Evolutionary conservation across 2,888 invertebrate species (phyloP).

Genomic region (Ophioninae sp.): DNA sequence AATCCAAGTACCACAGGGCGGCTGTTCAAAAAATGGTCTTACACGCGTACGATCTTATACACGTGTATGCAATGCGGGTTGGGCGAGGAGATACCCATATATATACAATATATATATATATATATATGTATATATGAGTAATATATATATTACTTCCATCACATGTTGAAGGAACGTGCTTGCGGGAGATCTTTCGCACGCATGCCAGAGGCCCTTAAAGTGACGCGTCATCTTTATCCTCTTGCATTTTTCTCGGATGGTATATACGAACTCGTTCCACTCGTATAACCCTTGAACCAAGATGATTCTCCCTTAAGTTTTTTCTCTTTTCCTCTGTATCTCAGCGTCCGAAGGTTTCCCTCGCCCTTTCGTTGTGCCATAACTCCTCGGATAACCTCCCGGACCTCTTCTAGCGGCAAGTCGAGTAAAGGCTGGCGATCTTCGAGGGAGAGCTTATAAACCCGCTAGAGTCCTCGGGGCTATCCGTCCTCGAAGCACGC

Average conservation of each 20-base stretch:
- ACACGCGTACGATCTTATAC: not conserved
- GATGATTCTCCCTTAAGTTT: conserved; percentile 39
- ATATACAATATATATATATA: conserved; percentile 3
- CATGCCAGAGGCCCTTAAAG: conserved; percentile 49
- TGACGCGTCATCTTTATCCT: conserved; percentile 46
- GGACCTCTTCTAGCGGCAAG: conserved; percentile 45
- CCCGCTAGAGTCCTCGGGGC: conserved; percentile 37
- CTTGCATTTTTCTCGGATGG: conserved; percentile 10
- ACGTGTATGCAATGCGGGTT: not conserved
- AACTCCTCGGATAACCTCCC: conserved; percentile 56
- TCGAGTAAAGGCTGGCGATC: conserved; percentile 29
- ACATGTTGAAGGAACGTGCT: conserved; percentile 27
- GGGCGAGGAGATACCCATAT: conserved; percentile 14
- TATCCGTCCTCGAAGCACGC: conserved; percentile 47
- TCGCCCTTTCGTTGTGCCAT: conserved; percentile 25
- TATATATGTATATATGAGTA: conserved; percentile 3
- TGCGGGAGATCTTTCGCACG: conserved; percentile 35
- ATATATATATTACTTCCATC: conserved; percentile 21
- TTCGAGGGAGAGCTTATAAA: conserved; percentile 46
- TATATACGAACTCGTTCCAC: conserved; percentile 40
- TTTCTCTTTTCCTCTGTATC: conserved; percentile 9
- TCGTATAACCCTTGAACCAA: conserved; percentile 58
- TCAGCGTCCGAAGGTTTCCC: not conserved
- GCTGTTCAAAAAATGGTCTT: not conserved
- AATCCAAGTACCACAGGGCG: conserved; percentile 54